Percentiles rank a stretch among this genome's conserved stretches.
Conservation (phyloP, 2,888 invertebrate genomes). For the Agrotis segetum region DNA sequence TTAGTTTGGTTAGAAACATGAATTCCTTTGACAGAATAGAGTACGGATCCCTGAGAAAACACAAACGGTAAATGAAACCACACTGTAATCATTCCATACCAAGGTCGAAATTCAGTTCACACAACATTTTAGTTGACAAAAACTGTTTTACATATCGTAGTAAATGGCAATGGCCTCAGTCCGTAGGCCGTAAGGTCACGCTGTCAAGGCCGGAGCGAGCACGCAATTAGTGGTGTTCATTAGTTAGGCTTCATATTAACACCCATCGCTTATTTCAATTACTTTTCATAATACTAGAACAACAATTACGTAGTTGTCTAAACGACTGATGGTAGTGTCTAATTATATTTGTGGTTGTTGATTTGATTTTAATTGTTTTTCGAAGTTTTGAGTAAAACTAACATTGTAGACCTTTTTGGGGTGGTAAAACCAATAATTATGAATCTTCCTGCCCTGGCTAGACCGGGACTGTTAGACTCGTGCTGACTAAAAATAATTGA, state of each 20-base stretch:
- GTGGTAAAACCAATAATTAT: too few species aligned
- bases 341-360: constrained; percentile 6
- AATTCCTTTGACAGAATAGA: too few species aligned
- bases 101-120: constrained; percentile 9
- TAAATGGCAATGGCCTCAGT: constrained; percentile 78
- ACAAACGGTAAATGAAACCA: constrained; percentile 10
- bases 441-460: too few species aligned
- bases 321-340: constrained; percentile 5
- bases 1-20: neutral
- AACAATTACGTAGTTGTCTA: constrained; percentile 9
- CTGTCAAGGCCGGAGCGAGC: constrained; percentile 76
- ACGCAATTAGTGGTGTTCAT: constrained; percentile 80
- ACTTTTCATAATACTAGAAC: constrained; percentile 34
- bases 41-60: neutral
- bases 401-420: too few species aligned
- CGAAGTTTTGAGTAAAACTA: neutral
- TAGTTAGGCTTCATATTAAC: constrained; percentile 78
- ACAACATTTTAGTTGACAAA: constrained; percentile 35
- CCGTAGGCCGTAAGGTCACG: constrained; percentile 74
- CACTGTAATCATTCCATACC: neutral
- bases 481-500: too few species aligned
- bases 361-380: constrained; percentile 9
- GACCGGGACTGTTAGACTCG: too few species aligned
- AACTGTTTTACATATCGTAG: constrained; percentile 54
- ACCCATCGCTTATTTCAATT: constrained; percentile 47